Base-by-base conservation (phyloP, 2,113 vertebrate genomes). In the Xiphias gladius region DNA sequence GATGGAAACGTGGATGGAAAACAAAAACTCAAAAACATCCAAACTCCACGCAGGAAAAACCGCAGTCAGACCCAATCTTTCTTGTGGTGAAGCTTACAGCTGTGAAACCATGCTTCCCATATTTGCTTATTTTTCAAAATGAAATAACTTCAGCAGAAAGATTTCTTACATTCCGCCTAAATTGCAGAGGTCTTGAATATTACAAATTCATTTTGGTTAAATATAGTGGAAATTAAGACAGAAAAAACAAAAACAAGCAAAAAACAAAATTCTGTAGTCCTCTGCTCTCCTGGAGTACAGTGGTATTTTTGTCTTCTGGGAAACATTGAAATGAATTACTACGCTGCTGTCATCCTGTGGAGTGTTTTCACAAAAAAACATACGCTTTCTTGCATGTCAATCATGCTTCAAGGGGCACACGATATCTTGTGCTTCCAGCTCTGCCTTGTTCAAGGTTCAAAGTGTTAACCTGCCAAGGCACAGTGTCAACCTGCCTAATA, bases 361-460 rank as follows among this genome's bases (percentile, higher is more conserved):
- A 74, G 68, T 52, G 55, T 66, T 86, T 69, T 73, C 76, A 52
- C 55, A 54, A 17, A 78, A 35, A 66, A 71, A 77, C 61, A 65
- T 8, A 10, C 19, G 41, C 68, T 87, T 80, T 88, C 77, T 58
- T 72, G 69, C 55, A 73, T 39, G 82, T 75, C 82, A 83, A 79
- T 91, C 84, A 55, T 65, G 61, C 71, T 85, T 82, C 70, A 84
- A 55, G 85, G 39, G n/a, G 48, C 67, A 64, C 77, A 50, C 22
- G 64, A 26, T 61, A 76, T 70, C 83, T 78, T 46, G 46, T 58
- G 83, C 48, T 86, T 79, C 76, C 66, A 79, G 65, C 41, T 81
- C 86, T 76, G 55, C 77, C 46, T 81, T 59, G 59, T 84, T 87
- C n/a, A 79, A 83, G 82, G n/a, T n/a, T n/a, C n/a, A n/a, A n/a